Base-by-base conservation (phyloP, 2,797 vertebrate species). In the Schizopygopsis malacanthus region DNA sequence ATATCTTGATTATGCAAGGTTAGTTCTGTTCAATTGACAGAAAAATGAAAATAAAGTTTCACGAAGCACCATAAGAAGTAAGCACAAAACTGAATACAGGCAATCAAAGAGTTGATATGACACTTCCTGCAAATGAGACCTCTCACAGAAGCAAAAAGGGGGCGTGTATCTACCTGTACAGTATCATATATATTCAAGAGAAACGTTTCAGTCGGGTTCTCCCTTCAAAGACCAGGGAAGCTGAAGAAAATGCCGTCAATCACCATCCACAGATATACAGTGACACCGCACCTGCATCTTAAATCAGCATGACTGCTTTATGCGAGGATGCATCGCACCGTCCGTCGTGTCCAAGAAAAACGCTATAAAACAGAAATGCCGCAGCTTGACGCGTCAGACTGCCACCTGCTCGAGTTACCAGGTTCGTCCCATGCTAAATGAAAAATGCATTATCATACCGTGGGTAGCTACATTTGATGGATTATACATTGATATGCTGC, bases 61-160 rank as follows among this genome's bases (percentile, higher is more conserved):
- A 94, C 91, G 90, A 94, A 92, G 94, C 93, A 92, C 93, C 94
- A 94, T 93, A 94, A 94, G 94, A 93, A 89, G 90, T 93, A 94
- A 95, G 92, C 93, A 92, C 90, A 93, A 91, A 90, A 85, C 65
- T n/a, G 72, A 85, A 85, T 78, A 86, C 87, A 91, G 71, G 84
- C 86, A 81, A 81, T 89, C 81, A 86, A 86, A 90, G 39, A 91
- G 89, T 39, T 59, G 84, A 90, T 91, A 93, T 92, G 94, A 95
- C 92, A 93, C 93, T 95, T 94, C 93, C 90, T 95, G 94, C 94
- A 94, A 81, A 81, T 22, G 63, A 50, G 78, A 61, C 78, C 78
- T 67, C 78, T 80, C 37, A 22, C 37, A 45, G 79, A 77, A 81
- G 79, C 72, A 52, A 54, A 77, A 88, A 39, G 15, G 81, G 59